Conservation (phyloP, 2,888 invertebrate genomes). For the Muscina levida region DNA sequence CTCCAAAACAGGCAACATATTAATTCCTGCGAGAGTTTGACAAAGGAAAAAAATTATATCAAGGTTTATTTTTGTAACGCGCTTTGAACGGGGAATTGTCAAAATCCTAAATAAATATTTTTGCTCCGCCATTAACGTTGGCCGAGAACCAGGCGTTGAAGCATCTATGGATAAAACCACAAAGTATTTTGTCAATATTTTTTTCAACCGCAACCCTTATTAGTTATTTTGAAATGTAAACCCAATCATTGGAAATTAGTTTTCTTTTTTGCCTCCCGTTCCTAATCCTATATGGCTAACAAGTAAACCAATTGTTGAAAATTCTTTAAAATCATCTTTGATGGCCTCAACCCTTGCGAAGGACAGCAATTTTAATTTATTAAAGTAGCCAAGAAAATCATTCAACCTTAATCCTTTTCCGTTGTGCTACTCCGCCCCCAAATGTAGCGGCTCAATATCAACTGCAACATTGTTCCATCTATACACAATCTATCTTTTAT, state of each 20-base stretch:
- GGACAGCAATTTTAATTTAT: conserved; percentile 47
- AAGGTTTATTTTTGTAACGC: conserved; percentile 46
- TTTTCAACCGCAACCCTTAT: neutral
- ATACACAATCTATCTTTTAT: conserved; percentile 53
- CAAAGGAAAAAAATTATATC: conserved; percentile 19
- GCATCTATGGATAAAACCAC: conserved; percentile 58
- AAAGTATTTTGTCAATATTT: conserved; percentile 47
- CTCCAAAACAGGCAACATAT: conserved; percentile 39
- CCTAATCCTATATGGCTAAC: conserved; percentile 32
- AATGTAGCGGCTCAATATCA: neutral
- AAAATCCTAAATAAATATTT: conserved; percentile 67
- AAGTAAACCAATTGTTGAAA: conserved; percentile 9
- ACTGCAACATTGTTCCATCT: neutral
- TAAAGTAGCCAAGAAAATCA: conserved; percentile 56
- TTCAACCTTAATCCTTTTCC: conserved; percentile 32
- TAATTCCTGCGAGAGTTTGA: conserved; percentile 50
- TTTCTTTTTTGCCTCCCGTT: neutral
- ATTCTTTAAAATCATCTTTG: conserved; percentile 1
- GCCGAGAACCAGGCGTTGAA: conserved; percentile 67
- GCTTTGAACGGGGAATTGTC: conserved; percentile 37
- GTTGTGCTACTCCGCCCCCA: neutral
- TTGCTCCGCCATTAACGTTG: conserved; percentile 67
- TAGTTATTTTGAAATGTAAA: conserved; percentile 11
- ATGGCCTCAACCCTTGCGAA: conserved; percentile 26
- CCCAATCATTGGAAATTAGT: conserved; percentile 25